phyloP scores from a whole-genome alignment of 2,888 invertebrate genomes.

The Drosophila dives region DNA sequence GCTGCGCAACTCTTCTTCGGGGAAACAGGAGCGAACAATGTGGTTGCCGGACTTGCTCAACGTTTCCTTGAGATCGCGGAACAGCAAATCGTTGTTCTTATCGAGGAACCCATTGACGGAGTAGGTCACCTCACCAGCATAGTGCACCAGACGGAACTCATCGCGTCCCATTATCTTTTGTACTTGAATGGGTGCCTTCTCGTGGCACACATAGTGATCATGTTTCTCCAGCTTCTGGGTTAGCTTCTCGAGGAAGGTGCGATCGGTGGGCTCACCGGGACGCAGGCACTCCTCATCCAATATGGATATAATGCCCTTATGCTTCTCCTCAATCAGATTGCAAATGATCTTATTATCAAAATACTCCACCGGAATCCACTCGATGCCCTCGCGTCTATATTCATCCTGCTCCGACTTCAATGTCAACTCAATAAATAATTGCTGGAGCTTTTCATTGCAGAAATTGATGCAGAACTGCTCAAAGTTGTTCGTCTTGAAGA shows the following conservation, averaged over 20 bases:
- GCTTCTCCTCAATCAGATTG: conserved; percentile 95
- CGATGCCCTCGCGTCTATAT: conserved; percentile 95
- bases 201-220: conserved; percentile 93
- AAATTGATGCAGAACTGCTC: conserved; percentile 97
- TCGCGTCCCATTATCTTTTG: conserved; percentile 94
- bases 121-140: conserved; percentile 97
- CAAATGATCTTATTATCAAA: conserved; percentile 98
- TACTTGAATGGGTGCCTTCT: conserved; percentile 90
- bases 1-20: conserved; percentile 88
- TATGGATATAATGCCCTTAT: conserved; percentile 93
- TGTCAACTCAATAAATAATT: conserved; percentile 96
- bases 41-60: conserved; percentile 90
- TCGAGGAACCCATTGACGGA: conserved; percentile 94
- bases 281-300: conserved; percentile 96
- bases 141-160: conserved; percentile 96
- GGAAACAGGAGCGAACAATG: conserved; percentile 88
- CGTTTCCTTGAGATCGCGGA: conserved; percentile 93
- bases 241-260: conserved; percentile 92
- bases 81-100: conserved; percentile 96
- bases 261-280: conserved; percentile 94
- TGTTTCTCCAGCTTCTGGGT: conserved; percentile 90
- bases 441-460: conserved; percentile 97
- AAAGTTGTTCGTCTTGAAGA: conserved; percentile 93
- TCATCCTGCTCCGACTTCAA: conserved; percentile 97
- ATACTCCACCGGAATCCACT: conserved; percentile 95